phyloP scores from a whole-genome alignment of 2,113 vertebrate genomes.

The Sapayoa aenigma region DNA sequence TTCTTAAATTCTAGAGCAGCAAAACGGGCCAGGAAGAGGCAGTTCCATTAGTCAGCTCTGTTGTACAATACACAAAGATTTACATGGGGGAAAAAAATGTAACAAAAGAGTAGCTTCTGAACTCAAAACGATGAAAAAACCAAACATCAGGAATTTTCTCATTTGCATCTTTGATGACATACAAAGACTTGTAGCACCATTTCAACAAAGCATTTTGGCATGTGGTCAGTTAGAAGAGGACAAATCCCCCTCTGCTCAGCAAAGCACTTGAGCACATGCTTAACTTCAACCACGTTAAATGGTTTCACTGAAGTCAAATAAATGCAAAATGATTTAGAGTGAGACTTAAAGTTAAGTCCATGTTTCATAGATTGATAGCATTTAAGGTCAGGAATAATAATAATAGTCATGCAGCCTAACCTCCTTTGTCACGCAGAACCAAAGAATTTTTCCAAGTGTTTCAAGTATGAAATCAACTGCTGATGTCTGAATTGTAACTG shows the following conservation, averaged over 20 bases:
- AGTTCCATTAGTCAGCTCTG: not conserved
- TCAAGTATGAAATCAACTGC: not conserved
- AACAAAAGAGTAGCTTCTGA: not conserved
- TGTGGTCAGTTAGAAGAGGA: not conserved
- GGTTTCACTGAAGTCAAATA: not conserved
- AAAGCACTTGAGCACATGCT: not conserved
- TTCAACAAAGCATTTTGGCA: not conserved
- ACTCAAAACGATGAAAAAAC: not conserved
- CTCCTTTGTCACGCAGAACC: not conserved
- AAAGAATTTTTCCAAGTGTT: not conserved
- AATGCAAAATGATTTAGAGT: not conserved
- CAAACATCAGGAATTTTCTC: not conserved
- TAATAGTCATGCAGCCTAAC: not conserved
- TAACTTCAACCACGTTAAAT: not conserved
- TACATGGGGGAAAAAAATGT: rapidly evolving
- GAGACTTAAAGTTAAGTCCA: not conserved
- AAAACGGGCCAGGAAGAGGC: not conserved
- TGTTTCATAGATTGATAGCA: not conserved
- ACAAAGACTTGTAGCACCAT: not conserved
- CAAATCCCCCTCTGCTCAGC: not conserved
- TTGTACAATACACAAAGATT: not conserved
- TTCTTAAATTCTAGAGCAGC: not conserved
- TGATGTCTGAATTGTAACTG: not conserved
- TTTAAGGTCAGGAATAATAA: not conserved
- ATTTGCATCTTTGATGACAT: not conserved